phyloP scores from a whole-genome alignment of 2,888 invertebrate genomes.

The Pherbina coryleti region DNA sequence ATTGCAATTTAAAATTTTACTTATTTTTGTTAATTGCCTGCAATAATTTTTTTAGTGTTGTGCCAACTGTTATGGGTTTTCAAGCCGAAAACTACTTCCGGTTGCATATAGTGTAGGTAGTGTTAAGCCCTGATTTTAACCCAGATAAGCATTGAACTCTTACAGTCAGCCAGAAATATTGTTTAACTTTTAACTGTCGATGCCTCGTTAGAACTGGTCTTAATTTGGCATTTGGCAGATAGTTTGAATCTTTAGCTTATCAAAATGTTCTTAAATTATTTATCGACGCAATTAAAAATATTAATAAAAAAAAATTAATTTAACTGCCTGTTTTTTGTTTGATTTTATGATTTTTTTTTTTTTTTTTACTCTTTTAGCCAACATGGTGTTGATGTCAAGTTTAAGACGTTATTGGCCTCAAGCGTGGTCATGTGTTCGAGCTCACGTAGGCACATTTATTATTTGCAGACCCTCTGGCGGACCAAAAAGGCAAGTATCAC shows the following conservation, averaged over 20 bases:
- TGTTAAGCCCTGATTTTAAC: conserved; percentile 1
- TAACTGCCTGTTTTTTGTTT: too few relatives aligned
- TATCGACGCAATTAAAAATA: not conserved
- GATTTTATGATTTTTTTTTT: not conserved
- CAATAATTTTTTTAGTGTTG: too few relatives aligned
- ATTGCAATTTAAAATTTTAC: too few relatives aligned
- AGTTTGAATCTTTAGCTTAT: not conserved
- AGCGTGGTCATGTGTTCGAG: not conserved
- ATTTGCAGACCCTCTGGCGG: not conserved
- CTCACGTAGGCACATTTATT: not conserved
- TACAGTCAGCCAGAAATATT: not conserved
- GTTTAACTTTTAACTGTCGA: not conserved
- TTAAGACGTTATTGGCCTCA: conserved; percentile 4
- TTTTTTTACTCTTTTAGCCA: not conserved
- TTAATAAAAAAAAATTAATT: too few relatives aligned
- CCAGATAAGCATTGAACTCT: not conserved
- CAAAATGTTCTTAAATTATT: conserved; percentile 8
- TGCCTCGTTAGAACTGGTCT: not conserved
- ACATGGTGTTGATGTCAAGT: not conserved
- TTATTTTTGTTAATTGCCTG: too few relatives aligned
- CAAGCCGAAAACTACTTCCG: not conserved
- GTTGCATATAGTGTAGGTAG: not conserved
- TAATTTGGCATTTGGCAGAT: not conserved
- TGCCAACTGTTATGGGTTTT: too few relatives aligned
- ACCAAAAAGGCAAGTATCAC: not conserved